phyloP scores from a whole-genome alignment of 2,113 vertebrate genomes.

The Coptodon bakossiorum region DNA sequence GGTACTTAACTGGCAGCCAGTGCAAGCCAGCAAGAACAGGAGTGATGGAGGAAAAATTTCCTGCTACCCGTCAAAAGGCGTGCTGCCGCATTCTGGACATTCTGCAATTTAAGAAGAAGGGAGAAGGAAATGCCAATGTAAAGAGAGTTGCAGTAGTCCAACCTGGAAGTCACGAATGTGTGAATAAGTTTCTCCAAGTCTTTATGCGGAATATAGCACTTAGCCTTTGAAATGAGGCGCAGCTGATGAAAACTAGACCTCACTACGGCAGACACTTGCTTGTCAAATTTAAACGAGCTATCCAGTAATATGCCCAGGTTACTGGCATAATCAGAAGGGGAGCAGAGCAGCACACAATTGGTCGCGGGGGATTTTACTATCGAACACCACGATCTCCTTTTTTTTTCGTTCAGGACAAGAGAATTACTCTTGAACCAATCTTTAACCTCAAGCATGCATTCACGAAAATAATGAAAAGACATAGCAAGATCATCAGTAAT shows the following conservation, averaged over 20 bases:
- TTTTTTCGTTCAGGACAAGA: background rate
- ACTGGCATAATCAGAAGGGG: background rate
- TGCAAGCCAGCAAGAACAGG: background rate
- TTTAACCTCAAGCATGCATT: background rate
- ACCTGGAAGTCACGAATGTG: background rate
- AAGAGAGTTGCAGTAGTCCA: background rate
- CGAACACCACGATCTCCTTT: rapidly evolving
- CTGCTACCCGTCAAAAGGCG: rapidly evolving
- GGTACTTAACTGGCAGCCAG: background rate
- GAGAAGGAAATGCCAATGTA: rapidly evolving
- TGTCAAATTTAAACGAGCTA: background rate
- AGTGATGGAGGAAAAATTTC: background rate
- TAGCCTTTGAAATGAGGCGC: background rate
- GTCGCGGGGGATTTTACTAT: background rate
- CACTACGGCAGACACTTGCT: rapidly evolving
- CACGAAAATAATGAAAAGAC: background rate
- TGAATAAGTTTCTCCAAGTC: background rate
- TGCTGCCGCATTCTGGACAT: background rate
- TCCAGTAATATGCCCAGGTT: background rate
- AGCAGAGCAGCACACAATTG: background rate
- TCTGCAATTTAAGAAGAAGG: background rate
- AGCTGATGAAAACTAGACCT: background rate
- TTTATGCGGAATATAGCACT: background rate
- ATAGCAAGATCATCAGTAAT: background rate
- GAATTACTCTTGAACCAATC: background rate